phyloP scores from a whole-genome alignment of 1,140 invertebrate species.

The Drosophila micromelanica region DNA sequence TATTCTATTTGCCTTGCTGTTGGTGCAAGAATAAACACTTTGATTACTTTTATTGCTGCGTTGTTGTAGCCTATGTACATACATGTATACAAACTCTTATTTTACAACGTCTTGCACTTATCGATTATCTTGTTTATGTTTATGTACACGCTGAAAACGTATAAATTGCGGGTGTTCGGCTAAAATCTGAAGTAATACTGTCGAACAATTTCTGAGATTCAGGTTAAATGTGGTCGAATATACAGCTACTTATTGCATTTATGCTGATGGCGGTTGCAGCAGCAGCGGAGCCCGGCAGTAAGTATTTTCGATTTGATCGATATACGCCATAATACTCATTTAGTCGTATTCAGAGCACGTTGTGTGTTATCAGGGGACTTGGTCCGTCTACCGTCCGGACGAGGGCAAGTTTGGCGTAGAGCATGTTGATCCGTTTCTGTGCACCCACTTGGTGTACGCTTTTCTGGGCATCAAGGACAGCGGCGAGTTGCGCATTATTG shows the following conservation, averaged over 20 bases:
- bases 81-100: slow-evolving; percentile 41
- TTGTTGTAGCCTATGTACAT: slow-evolving; percentile 36
- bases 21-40: slow-evolving; percentile 60
- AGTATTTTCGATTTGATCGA: slow-evolving; percentile 8
- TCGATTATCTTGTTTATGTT: slow-evolving; percentile 25
- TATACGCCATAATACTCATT: neutral
- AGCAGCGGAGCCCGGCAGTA: slow-evolving; percentile 31
- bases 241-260: neutral
- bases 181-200: slow-evolving; percentile 6
- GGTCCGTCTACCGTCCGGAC: slow-evolving; percentile 89
- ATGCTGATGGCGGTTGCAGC: slow-evolving; percentile 21
- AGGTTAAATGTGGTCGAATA: slow-evolving; percentile 34
- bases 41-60: slow-evolving; percentile 48
- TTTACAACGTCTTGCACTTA: slow-evolving; percentile 43
- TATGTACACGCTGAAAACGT: neutral
- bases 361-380: slow-evolving; percentile 90
- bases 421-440: slow-evolving; percentile 88
- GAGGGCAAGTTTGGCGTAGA: slow-evolving; percentile 88
- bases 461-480: slow-evolving; percentile 87
- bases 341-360: slow-evolving; percentile 85
- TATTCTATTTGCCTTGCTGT: slow-evolving; percentile 63
- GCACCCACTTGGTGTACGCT: slow-evolving; percentile 90
- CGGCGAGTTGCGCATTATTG: slow-evolving; percentile 86
- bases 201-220: slow-evolving; percentile 1
- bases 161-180: slow-evolving; percentile 43